Base-by-base conservation (phyloP, 2,113 vertebrate species). In the Pipra filicauda region DNA sequence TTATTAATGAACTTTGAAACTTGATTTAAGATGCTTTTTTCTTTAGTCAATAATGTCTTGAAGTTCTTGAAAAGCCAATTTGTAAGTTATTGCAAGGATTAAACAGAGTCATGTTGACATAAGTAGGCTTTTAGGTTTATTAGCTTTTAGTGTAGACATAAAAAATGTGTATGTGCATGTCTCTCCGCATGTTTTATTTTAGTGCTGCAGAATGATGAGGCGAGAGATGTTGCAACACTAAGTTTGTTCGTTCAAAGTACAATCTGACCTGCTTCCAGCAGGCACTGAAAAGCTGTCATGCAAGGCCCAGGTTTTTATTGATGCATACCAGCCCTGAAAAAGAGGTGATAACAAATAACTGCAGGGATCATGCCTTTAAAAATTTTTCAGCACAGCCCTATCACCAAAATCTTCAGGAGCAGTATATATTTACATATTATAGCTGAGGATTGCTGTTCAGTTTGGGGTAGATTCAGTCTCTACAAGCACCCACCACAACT, bases 191-290 rank as follows among this genome's bases (percentile, higher is more conserved):
- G 64, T n/a, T 87, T 65, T 65, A 52, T 44, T 86, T 86, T 51
- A 59, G 28, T 33, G 31, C 69, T 81, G 64, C 23, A 22, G 59
- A 62, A 80, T 0, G 2, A 26, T 51, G 61, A 87, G 37, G 64
- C 30, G 55, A 30, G n/a, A 49, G 51, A 37, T 67, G 70, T 94
- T 74, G 73, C 52, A 96, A 89, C 72, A 70, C 49, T 20, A 39
- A n/a, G 22, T 21, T 12, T 51, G 82, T 86, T 62, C 84, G 84
- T 94, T 85, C 69, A 74, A 83, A 91, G 76, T 87, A 80, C 37
- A 54, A 30, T 43, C 55, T 81, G 51, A 84, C n/a, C 61, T 55
- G 46, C 43, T 87, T 73, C 84, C 84, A 91, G 69, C 59, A 87
- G 87, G 80, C 80, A 11, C 43, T 89, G 91, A 65, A 15, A 93